Evolutionary conservation across 1,140 invertebrate species (phyloP).

Genomic region (Lasaia peninsularis): DNA sequence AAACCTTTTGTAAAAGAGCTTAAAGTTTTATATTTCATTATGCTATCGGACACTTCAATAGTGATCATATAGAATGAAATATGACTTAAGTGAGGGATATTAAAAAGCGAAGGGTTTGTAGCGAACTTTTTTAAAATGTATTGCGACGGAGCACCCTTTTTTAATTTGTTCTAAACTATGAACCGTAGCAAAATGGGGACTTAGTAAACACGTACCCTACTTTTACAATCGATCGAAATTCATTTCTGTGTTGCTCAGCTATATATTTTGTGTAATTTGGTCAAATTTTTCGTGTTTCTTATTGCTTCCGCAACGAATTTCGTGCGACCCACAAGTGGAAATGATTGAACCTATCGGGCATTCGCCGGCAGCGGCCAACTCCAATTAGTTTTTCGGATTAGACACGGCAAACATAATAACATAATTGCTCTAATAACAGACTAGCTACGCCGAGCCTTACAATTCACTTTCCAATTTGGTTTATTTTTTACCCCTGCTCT

Average conservation of each 20-base stretch:
- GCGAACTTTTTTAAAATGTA: constrained; percentile 67
- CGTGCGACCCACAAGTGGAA: constrained; percentile 72
- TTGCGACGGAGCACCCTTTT: constrained; percentile 60
- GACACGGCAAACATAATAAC: constrained; percentile 76
- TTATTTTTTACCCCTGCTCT: constrained; percentile 70
- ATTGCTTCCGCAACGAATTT: constrained; percentile 77
- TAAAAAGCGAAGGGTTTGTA: constrained; percentile 69
- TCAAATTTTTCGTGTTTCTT: constrained; percentile 72
- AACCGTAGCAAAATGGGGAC: constrained; percentile 59
- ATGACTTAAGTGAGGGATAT: constrained; percentile 74
- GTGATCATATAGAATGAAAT: constrained; percentile 73
- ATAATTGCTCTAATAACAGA: constrained; percentile 77
- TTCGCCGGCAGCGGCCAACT: constrained; percentile 71
- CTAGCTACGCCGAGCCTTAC: constrained; percentile 69
- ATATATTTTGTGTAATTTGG: constrained; percentile 61
- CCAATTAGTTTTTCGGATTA: constrained; percentile 77
- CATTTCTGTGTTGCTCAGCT: constrained; percentile 34
- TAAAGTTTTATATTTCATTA: constrained; percentile 58
- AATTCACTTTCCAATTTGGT: constrained; percentile 77
- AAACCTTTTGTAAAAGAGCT: constrained; percentile 42
- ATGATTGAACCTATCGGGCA: constrained; percentile 73
- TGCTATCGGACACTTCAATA: constrained; percentile 55
- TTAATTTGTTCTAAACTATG: constrained; percentile 72
- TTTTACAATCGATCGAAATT: constrained; percentile 42
- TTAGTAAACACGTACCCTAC: constrained; percentile 38